A percentile compares a stretch with the other conserved stretches of the same genome.
Conservation (phyloP, 2,113 vertebrate genomes). For the Oryzias melastigma region DNA sequence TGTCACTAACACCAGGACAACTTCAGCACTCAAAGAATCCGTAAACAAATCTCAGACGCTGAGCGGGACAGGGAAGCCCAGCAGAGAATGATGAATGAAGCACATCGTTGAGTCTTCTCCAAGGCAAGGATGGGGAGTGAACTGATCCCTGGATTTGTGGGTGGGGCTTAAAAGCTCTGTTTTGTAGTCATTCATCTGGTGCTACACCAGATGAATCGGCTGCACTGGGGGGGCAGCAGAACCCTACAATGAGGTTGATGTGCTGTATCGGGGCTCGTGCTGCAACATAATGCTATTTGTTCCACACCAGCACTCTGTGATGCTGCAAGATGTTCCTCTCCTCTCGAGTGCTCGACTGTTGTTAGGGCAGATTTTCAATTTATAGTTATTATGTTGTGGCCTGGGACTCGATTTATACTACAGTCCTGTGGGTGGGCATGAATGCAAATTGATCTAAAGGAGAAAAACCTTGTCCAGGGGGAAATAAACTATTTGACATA, state of each 20-base stretch:
- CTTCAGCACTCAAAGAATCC: constrained; percentile 44
- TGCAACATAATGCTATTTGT: constrained; percentile 69
- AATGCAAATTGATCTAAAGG: constrained; percentile 45
- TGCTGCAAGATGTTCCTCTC: constrained; percentile 62
- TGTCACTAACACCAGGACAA: constrained; percentile 51
- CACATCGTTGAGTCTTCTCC: constrained; percentile 25
- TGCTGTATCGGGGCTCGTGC: constrained; percentile 64
- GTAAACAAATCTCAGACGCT: constrained; percentile 52
- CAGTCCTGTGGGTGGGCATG: constrained; percentile 38
- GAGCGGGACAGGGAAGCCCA: constrained; percentile 21
- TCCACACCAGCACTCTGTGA: constrained; percentile 60
- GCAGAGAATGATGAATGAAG: constrained; percentile 55
- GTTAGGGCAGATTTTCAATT: constrained; percentile 61
- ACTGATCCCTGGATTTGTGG: constrained; percentile 65
- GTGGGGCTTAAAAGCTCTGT: constrained; percentile 56
- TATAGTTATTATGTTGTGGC: constrained; percentile 61
- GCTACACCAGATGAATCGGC: constrained; percentile 34
- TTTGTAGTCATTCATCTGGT: constrained; percentile 41
- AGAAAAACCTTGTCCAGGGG: constrained; percentile 38
- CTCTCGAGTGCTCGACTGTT: constrained; percentile 44
- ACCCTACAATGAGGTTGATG: constrained; percentile 69
- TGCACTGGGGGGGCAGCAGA: constrained; percentile 39
- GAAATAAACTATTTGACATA: constrained; percentile 42
- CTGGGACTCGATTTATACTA: constrained; percentile 60
- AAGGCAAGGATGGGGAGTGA: constrained; percentile 49